Conservation (phyloP, 2,797 vertebrate genomes). For the Neosilurus hyrtlii region DNA sequence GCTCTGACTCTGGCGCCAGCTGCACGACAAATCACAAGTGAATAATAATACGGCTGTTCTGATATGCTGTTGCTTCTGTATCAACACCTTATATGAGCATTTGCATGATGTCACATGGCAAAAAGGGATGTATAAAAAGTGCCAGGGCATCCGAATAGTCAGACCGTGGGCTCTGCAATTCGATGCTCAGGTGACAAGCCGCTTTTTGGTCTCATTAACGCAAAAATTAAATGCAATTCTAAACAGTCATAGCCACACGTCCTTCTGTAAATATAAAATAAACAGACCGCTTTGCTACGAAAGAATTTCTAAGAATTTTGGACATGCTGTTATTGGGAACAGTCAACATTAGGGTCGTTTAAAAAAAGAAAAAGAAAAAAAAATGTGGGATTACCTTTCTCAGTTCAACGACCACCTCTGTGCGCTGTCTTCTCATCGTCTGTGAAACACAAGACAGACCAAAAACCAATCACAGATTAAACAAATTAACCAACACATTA, state of each 20-base stretch:
- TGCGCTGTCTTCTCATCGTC: slow-evolving; percentile 99
- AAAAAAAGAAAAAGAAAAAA: neutral
- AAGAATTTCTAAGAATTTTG: neutral
- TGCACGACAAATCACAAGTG: neutral
- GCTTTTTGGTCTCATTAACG: neutral
- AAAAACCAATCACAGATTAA: neutral
- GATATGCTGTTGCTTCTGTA: neutral
- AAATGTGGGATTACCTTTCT: slow-evolving; percentile 83
- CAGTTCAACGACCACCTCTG: slow-evolving; percentile 97
- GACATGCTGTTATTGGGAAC: neutral
- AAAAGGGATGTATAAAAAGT: neutral
- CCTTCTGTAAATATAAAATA: neutral
- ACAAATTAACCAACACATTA: too few species aligned
- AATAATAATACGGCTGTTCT: neutral
- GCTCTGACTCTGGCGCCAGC: neutral
- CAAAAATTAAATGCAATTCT: neutral
- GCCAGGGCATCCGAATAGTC: too few species aligned
- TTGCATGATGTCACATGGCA: neutral
- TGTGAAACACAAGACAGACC: slow-evolving; percentile 59
- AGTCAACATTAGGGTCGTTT: neutral
- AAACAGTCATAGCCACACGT: too few species aligned
- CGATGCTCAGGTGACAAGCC: neutral
- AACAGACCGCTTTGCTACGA: neutral
- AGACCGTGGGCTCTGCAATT: neutral
- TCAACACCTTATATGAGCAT: neutral